Evolutionary conservation across 2,888 invertebrate genomes (phyloP), one percentile per base, ranked within the genome.

Genomic region (Serrognathus titanus): DNA sequence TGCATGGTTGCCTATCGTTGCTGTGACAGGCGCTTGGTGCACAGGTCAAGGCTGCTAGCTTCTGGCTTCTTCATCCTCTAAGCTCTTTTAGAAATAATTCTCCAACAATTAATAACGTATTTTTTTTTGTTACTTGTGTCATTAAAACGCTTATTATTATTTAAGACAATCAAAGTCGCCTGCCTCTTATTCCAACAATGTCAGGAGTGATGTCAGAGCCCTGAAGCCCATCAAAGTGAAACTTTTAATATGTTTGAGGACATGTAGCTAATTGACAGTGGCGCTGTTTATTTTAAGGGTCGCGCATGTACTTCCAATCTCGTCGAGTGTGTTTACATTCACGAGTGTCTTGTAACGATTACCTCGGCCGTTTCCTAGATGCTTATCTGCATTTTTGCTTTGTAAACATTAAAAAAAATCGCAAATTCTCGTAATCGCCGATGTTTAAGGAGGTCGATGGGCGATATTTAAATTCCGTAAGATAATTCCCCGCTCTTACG

Each of bases 211-310:
- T 7, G 24, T 31, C 6, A 31, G 4, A 2, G 53, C 49, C 50
- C 37, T 16, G 53, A 20, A 51, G 50, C 41, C 16, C 40, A 48
- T 51, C 47, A 43, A 35, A 24, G 48, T 56, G 47, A 56, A 57
- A 53, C 50, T 57, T 43, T 57, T 57, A 57, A 57, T 57, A 53
- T 47, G 53, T 54, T 57, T 53, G 53, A 53, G 51, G 50, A 57
- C 57, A 57, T 61, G 63, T 66, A 70, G 69, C 71, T 74, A 75
- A 75, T 73, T 75, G 75, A 75, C 74, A 74, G 71, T 71, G 71
- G 16, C 69, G 68, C 60, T 74, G 74, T 75, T 75, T 75, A 73
- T 75, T 75, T 70, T 74, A 73, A 74, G 75, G 75, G 74, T 71
- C 69, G 71, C 65, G 71, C 72, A 71, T 71, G 72, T 70, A 75